Conservation (phyloP, 2,113 vertebrate genomes). For the Epinephelus cyanopodus region DNA sequence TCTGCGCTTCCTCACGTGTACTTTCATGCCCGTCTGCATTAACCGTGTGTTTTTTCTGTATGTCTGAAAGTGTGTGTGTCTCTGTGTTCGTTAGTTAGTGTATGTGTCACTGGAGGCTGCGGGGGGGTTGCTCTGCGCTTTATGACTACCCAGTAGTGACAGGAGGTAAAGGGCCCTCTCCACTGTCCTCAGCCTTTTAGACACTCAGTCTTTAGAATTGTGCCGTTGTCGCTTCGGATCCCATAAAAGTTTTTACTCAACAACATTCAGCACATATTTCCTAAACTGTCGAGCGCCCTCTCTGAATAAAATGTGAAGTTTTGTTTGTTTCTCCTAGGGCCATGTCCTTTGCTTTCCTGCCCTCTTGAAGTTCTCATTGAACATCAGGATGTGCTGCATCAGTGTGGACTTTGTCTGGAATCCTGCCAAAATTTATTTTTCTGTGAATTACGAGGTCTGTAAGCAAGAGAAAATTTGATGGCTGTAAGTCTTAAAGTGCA, state of each 20-base stretch:
- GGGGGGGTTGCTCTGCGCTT: slow-evolving; percentile 15
- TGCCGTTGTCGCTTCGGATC: slow-evolving; percentile 57
- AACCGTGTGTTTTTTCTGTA: background rate
- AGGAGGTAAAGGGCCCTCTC: slow-evolving; percentile 38
- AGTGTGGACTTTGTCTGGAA: background rate
- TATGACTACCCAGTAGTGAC: slow-evolving; percentile 55
- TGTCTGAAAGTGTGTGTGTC: slow-evolving; percentile 1
- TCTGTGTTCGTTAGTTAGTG: background rate
- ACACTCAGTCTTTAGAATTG: slow-evolving; percentile 32
- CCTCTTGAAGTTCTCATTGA: slow-evolving; percentile 2
- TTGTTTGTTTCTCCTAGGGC: slow-evolving; percentile 23
- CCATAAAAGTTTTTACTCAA: slow-evolving; percentile 34
- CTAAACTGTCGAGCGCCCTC: slow-evolving; percentile 31
- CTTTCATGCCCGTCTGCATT: background rate
- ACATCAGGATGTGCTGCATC: background rate
- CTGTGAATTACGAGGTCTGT: background rate
- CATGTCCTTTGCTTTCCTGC: background rate
- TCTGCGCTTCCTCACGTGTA: background rate
- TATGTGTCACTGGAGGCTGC: slow-evolving; percentile 30
- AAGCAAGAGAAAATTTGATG: background rate
- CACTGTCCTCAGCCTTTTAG: slow-evolving; percentile 40
- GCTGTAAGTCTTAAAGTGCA: background rate
- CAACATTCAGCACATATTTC: slow-evolving; percentile 45
- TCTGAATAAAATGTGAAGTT: slow-evolving; percentile 40
- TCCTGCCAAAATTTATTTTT: background rate